Percentiles rank a stretch among this genome's conserved stretches.
Conservation (phyloP, 2,113 vertebrate genomes). For the Coptodon rendalli region DNA sequence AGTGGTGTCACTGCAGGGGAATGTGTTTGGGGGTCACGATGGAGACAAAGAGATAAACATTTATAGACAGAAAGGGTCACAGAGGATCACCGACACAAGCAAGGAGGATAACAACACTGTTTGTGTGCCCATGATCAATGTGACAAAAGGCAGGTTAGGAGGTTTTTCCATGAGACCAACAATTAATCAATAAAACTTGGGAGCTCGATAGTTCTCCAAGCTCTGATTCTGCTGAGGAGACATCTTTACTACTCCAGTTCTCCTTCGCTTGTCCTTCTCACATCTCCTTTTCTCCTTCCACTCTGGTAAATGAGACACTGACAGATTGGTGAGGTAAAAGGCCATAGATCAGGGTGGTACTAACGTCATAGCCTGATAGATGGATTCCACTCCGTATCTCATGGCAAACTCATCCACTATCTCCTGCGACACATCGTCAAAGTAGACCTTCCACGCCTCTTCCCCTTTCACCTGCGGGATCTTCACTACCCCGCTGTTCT, state of each 20-base stretch:
- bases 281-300: constrained; percentile 20
- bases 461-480: constrained; percentile 92
- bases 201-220: constrained; percentile 35
- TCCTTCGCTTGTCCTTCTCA: constrained; percentile 2
- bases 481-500: constrained; percentile 83
- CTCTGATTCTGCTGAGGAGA: constrained; percentile 59
- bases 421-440: constrained; percentile 90
- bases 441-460: constrained; percentile 98
- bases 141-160: constrained; percentile 23
- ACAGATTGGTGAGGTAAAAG: constrained; percentile 52
- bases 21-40: neutral
- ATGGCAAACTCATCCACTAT: constrained; percentile 98
- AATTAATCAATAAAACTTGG: constrained; percentile 53
- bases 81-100: neutral
- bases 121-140: constrained; percentile 42
- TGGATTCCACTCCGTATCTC: constrained; percentile 95
- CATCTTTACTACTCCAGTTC: constrained; percentile 45
- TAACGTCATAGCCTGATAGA: constrained; percentile 99
- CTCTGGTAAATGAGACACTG: constrained; percentile 49
- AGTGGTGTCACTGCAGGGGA: neutral
- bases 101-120: constrained; percentile 8
- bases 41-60: neutral
- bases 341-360: constrained; percentile 64
- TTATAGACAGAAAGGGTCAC: constrained; percentile 3
- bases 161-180: constrained; percentile 28